Conservation (phyloP, 2,797 vertebrate species). For the Girardinus metallicus region DNA sequence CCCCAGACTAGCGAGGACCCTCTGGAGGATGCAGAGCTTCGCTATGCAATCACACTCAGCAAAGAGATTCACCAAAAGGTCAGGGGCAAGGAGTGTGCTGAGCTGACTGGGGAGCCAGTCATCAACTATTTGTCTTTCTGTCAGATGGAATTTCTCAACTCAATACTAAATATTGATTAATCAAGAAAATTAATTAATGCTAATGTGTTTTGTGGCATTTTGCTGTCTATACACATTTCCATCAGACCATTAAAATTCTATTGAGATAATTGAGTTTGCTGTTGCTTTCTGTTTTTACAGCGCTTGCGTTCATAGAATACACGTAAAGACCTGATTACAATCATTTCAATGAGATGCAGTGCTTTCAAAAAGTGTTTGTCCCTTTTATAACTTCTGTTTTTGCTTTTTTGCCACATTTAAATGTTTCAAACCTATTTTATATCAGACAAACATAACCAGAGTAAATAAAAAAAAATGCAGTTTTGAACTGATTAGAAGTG, state of each 20-base stretch:
- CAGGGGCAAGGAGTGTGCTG: constrained; percentile 79
- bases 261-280: constrained; percentile 29
- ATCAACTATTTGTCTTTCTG: constrained; percentile 62
- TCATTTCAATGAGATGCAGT: neutral
- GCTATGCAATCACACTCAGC: constrained; percentile 93
- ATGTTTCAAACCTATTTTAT: neutral
- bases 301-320: constrained; percentile 10
- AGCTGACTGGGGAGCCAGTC: constrained; percentile 56
- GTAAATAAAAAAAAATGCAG: neutral
- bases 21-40: constrained; percentile 89
- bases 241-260: constrained; percentile 19
- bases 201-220: constrained; percentile 41
- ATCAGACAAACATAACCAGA: neutral
- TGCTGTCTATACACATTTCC: constrained; percentile 33
- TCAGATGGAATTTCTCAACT: constrained; percentile 57
- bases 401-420: neutral
- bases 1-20: constrained; percentile 76
- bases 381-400: neutral
- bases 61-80: constrained; percentile 93
- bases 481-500: neutral
- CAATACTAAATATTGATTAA: constrained; percentile 40
- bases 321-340: constrained; percentile 18
- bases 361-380: neutral
- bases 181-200: constrained; percentile 44
- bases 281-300: neutral